Base-by-base conservation (phyloP, 2,797 vertebrate genomes). In the Tympanoctomys barrerae region DNA sequence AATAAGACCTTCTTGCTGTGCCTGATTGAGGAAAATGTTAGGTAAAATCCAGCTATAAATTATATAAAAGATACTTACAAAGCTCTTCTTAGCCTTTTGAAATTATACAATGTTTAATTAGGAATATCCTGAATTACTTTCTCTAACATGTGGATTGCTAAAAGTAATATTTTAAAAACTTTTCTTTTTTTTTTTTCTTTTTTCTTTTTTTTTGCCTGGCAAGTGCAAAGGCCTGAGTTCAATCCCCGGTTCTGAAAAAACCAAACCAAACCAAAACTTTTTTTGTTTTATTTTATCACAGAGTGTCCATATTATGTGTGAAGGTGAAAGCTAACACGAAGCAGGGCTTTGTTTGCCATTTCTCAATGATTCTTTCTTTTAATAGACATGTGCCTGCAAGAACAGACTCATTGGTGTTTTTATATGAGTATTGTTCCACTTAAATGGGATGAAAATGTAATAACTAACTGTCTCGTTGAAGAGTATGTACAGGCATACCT, bases 91-190 rank as follows among this genome's bases (percentile, higher is more conserved):
- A 54, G 46, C 31, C n/a, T 87, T 95, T 59, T 46, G 57, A 92
- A 91, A 92, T 87, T 81, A 81, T 86, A 7, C 33, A 62, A 14
- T 78, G 66, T 78, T 91, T 91, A 86, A 42, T 93, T 54, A 59
- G 54, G 21, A 94, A 42, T 79, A 87, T 84, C 70, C 13, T 87
- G 42, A 84, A 75, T 62, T 57, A 70, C 26, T 87, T 93, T 85
- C n/a, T 31, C 54, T n/a, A 61, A 79, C 24, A 73, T 57, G 31
- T n/a, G 26, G 18, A 46, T 57, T 75, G 7, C 57, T 92, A n/a
- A 42, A 83, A 90, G 81, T 73, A 73, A 87, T 46, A n/a, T 68
- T 94, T 79, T 11, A 62, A 59, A 96, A 92, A 18, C 26, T n/a
- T 42, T 42, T 68, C 11, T 49, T 49, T 49, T 49, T 49, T 49